Conservation (phyloP, 1,140 invertebrate genomes). For the Steinernema feltiae region DNA sequence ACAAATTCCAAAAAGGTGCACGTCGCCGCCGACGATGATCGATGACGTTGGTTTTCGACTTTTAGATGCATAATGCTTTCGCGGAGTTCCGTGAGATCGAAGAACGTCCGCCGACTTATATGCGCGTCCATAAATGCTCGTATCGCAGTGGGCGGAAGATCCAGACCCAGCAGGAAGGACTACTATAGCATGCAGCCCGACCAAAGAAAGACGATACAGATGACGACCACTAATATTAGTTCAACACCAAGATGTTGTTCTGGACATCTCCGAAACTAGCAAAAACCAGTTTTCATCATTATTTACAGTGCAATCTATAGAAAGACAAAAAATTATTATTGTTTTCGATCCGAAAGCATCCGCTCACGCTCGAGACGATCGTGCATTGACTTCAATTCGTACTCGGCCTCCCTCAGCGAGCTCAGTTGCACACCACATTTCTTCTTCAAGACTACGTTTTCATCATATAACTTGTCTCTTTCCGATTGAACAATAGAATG, state of each 20-base stretch:
- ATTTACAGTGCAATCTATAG: no score
- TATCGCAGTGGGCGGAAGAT: not conserved
- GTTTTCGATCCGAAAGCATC: not conserved
- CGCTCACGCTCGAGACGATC: not conserved
- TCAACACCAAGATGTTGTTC: no score
- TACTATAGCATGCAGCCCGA: no score
- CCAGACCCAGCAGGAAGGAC: no score
- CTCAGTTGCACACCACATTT: not conserved
- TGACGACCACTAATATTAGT: no score
- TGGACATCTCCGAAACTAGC: no score
- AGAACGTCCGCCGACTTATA: not conserved
- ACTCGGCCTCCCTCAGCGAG: not conserved
- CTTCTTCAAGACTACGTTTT: not conserved
- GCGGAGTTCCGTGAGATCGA: not conserved
- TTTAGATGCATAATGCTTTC: not conserved
- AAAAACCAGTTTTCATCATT: no score
- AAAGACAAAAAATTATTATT: no score
- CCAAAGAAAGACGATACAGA: no score
- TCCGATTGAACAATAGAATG: not conserved
- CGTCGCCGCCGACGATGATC: conserved; percentile 1
- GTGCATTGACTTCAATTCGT: not conserved
- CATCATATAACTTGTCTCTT: not conserved
- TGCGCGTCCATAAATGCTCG: not conserved
- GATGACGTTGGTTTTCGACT: not conserved
- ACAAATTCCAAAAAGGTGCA: not conserved